phyloP scores from a whole-genome alignment of 92 coral and sea anemone species.

The Porites divaricata region DNA sequence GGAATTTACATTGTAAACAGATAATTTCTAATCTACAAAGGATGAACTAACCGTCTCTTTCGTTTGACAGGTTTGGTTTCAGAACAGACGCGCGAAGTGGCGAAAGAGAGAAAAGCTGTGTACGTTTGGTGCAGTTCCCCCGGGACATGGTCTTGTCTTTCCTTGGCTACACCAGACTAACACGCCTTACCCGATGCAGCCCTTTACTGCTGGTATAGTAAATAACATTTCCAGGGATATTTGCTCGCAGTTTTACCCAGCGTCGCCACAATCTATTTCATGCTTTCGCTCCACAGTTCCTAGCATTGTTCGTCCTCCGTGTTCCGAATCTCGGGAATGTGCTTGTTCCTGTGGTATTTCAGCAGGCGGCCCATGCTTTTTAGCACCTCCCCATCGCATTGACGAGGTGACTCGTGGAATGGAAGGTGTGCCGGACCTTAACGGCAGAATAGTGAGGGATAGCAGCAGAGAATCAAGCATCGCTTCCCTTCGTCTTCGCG shows the following conservation, averaged over 20 bases:
- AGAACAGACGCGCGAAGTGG: constrained; percentile 99
- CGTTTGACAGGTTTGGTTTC: constrained; percentile 94
- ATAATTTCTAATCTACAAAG: too few species aligned
- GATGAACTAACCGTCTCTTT: background rate
- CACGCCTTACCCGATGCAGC: constrained; percentile 48
- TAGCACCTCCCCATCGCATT: constrained; percentile 56
- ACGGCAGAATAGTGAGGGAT: constrained; percentile 54
- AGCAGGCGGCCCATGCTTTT: constrained; percentile 56
- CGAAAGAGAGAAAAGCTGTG: constrained; percentile 98
- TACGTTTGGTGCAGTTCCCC: constrained; percentile 85
- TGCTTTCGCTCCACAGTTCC: constrained; percentile 51
- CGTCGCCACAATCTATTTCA: constrained; percentile 43
- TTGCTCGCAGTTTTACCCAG: constrained; percentile 19
- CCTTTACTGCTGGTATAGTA: constrained; percentile 32
- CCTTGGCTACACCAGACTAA: constrained; percentile 45
- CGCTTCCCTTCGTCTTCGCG: constrained; percentile 86
- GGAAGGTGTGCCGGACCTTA: constrained; percentile 43
- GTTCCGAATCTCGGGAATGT: constrained; percentile 64
- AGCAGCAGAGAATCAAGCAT: constrained; percentile 86
- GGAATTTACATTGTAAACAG: too few species aligned
- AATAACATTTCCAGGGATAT: constrained; percentile 36
- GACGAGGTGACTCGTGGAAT: constrained; percentile 54
- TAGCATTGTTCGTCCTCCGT: constrained; percentile 44
- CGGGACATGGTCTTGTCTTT: constrained; percentile 54
- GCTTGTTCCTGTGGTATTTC: constrained; percentile 52